Base-by-base conservation (phyloP, 2,113 vertebrate species). In the Corydoras maculifer region DNA sequence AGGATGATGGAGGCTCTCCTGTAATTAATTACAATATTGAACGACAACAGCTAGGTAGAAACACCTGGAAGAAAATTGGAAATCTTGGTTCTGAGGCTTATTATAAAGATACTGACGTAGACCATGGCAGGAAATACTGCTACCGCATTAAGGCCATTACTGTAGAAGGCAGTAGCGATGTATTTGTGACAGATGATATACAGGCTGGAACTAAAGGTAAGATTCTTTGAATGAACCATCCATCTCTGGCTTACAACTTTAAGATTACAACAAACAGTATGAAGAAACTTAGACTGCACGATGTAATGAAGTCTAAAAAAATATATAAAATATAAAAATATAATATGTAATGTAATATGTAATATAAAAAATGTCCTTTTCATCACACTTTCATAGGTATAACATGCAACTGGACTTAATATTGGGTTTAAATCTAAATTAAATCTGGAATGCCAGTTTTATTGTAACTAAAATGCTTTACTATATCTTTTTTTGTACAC, bases 141-240 rank as follows among this genome's bases (percentile, higher is more conserved):
- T 96, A 94, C 86, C 91, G 90, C 10, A 89, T 96, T 81, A 85
- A 85, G 64, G 91, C 92, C 0, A 76, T 90, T 77, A 93, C 83
- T 3, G 80, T 88, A 0, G 89, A 94, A 79, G 93, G 91, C 3
- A 54, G 51, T 0, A 90, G 95, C 1, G 87, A 92, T 0, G 78
- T 89, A 0, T 85, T 94, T 82, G 89, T 93, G 62, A 94, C 94
- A 0, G 84, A 86, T 11, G 92, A 94, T 70, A 88, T 93, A 77
- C 89, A 91, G 69, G 85, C 90, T 68, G 89, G 87, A 6, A 85
- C 90, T n/a, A 92, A 92, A 70, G 93, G 94, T 96, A 49, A 86
- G 75, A 60, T n/a, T 71, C 30, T 14, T n/a, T 14, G 8, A 4
- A 30, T 58, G 53, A 58, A 60, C 13, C 50, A 58, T 69, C 4